Evolutionary conservation across 2,888 invertebrate species (phyloP), one percentile per base, ranked within the genome.

Genomic region (Coremacera marginata): DNA sequence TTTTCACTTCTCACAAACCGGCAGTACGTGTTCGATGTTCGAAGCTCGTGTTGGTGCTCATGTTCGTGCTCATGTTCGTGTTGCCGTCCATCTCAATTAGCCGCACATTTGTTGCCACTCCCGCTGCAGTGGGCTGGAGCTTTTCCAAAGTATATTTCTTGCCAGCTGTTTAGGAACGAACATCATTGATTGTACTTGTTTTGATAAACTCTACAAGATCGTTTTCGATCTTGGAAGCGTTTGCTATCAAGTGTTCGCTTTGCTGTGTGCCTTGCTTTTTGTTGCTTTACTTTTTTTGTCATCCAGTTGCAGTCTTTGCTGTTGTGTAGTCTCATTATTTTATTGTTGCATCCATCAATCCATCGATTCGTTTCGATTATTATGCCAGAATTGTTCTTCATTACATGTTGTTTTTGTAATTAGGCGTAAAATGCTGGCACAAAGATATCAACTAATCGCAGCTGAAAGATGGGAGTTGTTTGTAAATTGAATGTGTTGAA

Each of bases 321-420:
- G 16, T 37, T 37, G 57, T 44, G 55, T 71, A 22, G 57, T 37
- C 57, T 57, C 22, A 71, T 70, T 71, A 71, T 25, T 71, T 19
- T 27, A 27, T 68, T 37, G 25, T 37, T 51, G 19, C 68, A 22
- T 25, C 57, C 11, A 55, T 57, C 60, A 49, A 37, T 31, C 44
- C 44, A 4, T 16, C 51, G 51, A 44, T 62, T 60, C 60, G 62
- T 19, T 60, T 27, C 62, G 60, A 25, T 72, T 62, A 49, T 60
- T 60, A 62, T 62, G 62, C 37, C 37, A 70, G 70, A 52, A 37
- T 14, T 62, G 22, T 5, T 62, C 62, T 27, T 63, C 9, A 44
- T 44, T 68, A 68, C 68, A 68, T 68, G 68, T 51, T 68, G 51
- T 68, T n/a, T 0, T 51, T 49, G 68, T 68, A 68, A 68, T 68